These are phyloP conservation scores for Colletes latitarsis DNA, from an alignment of 1,140 invertebrate genomes.

Conservation along the genomic window DNA sequence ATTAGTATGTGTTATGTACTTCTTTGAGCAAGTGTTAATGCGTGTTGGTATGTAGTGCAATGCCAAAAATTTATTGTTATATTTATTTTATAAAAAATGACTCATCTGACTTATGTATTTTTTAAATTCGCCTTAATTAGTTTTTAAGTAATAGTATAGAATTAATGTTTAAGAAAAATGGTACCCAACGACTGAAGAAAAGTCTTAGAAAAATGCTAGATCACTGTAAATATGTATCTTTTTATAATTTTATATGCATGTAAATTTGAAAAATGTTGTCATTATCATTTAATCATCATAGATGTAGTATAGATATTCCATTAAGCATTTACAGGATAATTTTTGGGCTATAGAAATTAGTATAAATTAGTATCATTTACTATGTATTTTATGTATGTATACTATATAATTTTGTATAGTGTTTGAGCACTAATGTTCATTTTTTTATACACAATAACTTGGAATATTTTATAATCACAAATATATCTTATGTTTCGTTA, in stretches of 20 bases:
- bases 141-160: background rate
- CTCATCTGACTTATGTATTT: background rate
- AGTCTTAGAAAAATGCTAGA: background rate
- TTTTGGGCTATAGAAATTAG: background rate
- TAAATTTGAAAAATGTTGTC: background rate
- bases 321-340: background rate
- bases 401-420: background rate
- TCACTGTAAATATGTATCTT: constrained; percentile 21
- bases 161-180: background rate
- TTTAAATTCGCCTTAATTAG: background rate
- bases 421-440: background rate
- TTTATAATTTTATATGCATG: constrained; percentile 31
- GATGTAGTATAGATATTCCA: background rate
- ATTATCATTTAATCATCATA: background rate
- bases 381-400: constrained; percentile 17
- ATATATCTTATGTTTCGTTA: background rate
- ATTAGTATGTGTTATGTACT: background rate
- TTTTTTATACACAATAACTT: background rate
- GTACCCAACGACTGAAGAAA: constrained; percentile 5
- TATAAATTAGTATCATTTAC: too few species aligned
- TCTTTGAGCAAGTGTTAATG: background rate
- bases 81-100: constrained; percentile 15
- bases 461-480: background rate
- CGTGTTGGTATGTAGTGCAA: background rate
- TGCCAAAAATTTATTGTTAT: background rate